Percentiles rank a stretch among this genome's conserved stretches.
phyloP scores from a whole-genome alignment of 2,888 invertebrate species.

The Cheilosia pagana region DNA sequence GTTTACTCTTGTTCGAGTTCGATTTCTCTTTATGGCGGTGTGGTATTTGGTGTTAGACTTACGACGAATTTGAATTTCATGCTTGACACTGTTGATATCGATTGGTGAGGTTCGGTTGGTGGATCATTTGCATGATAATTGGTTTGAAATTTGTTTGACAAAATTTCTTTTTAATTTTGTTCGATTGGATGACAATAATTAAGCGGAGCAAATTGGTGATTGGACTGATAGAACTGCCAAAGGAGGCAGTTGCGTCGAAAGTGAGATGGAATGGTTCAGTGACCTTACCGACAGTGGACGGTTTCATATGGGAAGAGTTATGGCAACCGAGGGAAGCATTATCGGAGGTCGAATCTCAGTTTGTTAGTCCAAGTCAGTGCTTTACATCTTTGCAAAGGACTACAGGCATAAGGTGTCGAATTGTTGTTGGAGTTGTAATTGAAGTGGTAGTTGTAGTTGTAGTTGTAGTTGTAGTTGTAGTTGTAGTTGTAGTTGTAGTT shows the following conservation, averaged over 20 bases:
- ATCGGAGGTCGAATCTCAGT: too few species aligned
- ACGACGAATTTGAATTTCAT: constrained; percentile 43
- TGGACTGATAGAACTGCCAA: constrained; percentile 33
- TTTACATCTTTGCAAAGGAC: too few species aligned
- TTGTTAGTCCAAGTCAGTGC: too few species aligned
- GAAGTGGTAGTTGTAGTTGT: neutral
- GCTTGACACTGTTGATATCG: constrained; percentile 26
- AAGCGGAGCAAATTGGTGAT: constrained; percentile 37
- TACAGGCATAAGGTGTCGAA: too few species aligned
- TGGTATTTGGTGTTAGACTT: constrained; percentile 16
- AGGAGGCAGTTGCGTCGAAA: constrained; percentile 41
- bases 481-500: constrained; percentile 10
- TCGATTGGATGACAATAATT: constrained; percentile 26
- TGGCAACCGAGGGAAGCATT: too few species aligned
- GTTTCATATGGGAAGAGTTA: too few species aligned
- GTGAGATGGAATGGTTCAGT: constrained; percentile 20
- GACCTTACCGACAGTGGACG: too few species aligned
- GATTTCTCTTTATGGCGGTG: neutral
- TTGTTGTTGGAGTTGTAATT: too few species aligned
- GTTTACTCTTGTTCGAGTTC: constrained; percentile 33
- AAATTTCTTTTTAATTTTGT: constrained; percentile 55
- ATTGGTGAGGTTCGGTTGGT: constrained; percentile 10
- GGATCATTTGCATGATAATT: constrained; percentile 72
- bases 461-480: neutral
- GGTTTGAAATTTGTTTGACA: constrained; percentile 69